Evolutionary conservation across 2,113 vertebrate species (phyloP), one percentile per base, ranked within the genome.

Genomic region (Fregata magnificens): DNA sequence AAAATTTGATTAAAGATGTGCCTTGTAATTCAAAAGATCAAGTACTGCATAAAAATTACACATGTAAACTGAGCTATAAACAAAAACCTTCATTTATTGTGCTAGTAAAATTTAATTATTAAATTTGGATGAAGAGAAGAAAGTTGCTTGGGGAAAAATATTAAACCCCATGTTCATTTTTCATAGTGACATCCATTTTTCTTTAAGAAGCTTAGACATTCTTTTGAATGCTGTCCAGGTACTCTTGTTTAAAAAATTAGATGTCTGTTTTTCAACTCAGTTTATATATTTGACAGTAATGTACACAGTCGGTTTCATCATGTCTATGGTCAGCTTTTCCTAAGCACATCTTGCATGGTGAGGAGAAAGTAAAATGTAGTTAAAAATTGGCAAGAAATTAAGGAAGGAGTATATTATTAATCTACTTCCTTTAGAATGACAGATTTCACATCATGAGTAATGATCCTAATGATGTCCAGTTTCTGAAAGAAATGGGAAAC

Each of bases 1-100:
- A 83, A 4, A 59, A 94, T 15, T 26, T 78, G 94, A 95, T 97
- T 97, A 97, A 96, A 97, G 84, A 97, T 86, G 96, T 80, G 93
- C 52, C 90, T 97, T 71, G 53, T 61, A 77, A 74, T 53, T 92
- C 16, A 56, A 92, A 82, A 73, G 7, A 80, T 55, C 14, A 66
- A 70, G 42, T 78, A 86, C 24, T 70, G 34, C 66, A 77, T 21
- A 80, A 13, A 66, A 72, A 44, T 31, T 38, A 76, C 8, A 67
- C 0, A 1, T 14, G 26, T 52, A 42, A 76, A 82, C 13, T 15
- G 16, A 91, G 85, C 52, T 32, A 56, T 22, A 32, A 62, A 62
- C 40, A 89, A 79, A 87, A 91, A 4, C 0, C 1, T 34, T 49
- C 28, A 31, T 49, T 76, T 80, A 40, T 36, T 80, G 47, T 19